A percentile compares a stretch with the other conserved stretches of the same genome.
These are phyloP conservation scores for Synaphobranchus kaupii DNA, from an alignment of 2,797 vertebrate genomes.

Conservation along the genomic window DNA sequence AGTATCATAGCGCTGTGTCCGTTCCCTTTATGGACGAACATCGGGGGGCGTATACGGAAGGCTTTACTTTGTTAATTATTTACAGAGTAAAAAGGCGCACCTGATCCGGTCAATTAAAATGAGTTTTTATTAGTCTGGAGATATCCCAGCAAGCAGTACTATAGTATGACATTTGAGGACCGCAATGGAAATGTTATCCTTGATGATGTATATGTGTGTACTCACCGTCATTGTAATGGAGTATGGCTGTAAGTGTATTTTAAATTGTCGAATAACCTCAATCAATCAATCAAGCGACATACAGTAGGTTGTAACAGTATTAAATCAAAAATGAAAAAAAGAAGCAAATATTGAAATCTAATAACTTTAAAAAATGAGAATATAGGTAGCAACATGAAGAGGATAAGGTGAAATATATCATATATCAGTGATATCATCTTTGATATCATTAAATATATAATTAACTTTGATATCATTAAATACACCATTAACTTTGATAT, in stretches of 20 bases:
- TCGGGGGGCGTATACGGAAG: conserved; percentile 10
- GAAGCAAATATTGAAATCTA: not conserved
- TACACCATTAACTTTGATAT: too few species aligned
- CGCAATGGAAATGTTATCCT: too few species aligned
- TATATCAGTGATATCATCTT: not conserved
- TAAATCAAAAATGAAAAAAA: too few species aligned
- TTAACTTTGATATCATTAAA: too few species aligned
- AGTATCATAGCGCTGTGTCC: not conserved
- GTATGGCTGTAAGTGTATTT: too few species aligned
- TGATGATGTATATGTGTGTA: too few species aligned
- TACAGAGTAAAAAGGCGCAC: not conserved
- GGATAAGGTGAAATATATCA: not conserved
- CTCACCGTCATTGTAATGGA: too few species aligned
- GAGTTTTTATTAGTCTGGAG: not conserved
- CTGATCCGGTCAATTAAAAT: not conserved
- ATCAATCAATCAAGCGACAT: not conserved
- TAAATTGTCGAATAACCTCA: too few species aligned
- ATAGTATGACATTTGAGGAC: not conserved
- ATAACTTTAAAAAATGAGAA: not conserved
- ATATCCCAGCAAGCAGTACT: conserved; percentile 27
- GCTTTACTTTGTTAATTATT: not conserved
- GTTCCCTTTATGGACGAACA: not conserved
- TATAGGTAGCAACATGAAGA: not conserved
- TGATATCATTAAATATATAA: too few species aligned
- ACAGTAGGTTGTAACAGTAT: not conserved